phyloP scores from a whole-genome alignment of 2,113 vertebrate genomes.

The Menidia beryllina region DNA sequence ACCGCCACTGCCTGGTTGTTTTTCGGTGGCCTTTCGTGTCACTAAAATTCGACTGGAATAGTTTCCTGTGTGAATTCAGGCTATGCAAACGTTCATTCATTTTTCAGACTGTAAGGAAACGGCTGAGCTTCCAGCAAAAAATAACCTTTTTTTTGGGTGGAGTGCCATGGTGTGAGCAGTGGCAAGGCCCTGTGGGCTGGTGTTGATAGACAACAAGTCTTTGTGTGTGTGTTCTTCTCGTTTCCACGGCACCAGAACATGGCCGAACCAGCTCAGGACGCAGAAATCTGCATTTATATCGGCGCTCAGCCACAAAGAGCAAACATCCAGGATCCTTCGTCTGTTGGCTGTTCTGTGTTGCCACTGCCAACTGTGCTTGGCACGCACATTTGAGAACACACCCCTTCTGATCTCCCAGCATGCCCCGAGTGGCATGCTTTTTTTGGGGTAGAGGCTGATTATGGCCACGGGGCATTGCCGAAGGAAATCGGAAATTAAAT shows the following conservation, averaged over 20 bases:
- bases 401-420: constrained; percentile 58
- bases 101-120: background rate
- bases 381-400: constrained; percentile 32
- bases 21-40: background rate
- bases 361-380: constrained; percentile 42
- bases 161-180: too few relatives aligned
- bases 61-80: constrained; percentile 1
- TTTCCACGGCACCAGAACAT: background rate
- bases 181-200: too few relatives aligned
- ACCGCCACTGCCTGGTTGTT: background rate
- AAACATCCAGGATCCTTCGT: constrained; percentile 39
- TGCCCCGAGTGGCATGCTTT: constrained; percentile 36
- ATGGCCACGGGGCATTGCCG: constrained; percentile 35
- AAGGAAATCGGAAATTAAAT: constrained; percentile 22
- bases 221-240: background rate
- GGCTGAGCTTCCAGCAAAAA: background rate
- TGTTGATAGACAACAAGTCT: too few relatives aligned
- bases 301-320: constrained; percentile 14
- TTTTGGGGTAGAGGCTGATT: constrained; percentile 7
- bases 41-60: background rate
- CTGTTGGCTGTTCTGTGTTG: constrained; percentile 49
- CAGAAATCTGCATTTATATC: constrained; percentile 2
- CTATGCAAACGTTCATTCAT: background rate
- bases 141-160: too few relatives aligned
- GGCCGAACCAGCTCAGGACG: background rate